phyloP scores from a whole-genome alignment of 2,797 vertebrate genomes.

The Tarsius wallacei region DNA sequence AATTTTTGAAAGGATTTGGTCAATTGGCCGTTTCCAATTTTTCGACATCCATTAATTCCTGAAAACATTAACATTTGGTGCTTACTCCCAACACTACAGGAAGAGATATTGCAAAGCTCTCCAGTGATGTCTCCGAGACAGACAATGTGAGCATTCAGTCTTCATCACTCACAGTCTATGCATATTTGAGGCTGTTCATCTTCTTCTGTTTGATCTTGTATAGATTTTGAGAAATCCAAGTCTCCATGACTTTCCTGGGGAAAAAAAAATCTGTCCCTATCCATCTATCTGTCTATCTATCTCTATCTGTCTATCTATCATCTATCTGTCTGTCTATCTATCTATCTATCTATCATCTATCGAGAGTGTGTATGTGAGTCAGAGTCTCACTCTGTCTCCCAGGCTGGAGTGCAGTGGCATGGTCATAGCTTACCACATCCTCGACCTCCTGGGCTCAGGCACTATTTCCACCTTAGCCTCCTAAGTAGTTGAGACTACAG shows the following conservation, averaged over 20 bases:
- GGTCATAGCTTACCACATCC: no score
- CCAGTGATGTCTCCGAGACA: neutral
- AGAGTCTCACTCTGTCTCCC: no score
- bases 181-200: neutral
- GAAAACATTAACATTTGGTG: neutral
- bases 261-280: no score
- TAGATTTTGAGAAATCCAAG: neutral
- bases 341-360: no score
- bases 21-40: neutral
- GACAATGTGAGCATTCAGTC: neutral
- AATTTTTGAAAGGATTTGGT: neutral
- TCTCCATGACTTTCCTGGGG: neutral
- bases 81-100: neutral
- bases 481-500: no score
- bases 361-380: no score
- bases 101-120: neutral
- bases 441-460: no score
- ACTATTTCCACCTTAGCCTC: no score
- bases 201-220: neutral
- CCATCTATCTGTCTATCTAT: no score
- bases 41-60: neutral
- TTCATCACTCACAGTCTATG: neutral
- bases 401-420: no score
- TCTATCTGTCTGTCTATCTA: no score
- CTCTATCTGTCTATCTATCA: no score